Conservation (phyloP, 2,113 vertebrate genomes). For the Oryzias javanicus region DNA sequence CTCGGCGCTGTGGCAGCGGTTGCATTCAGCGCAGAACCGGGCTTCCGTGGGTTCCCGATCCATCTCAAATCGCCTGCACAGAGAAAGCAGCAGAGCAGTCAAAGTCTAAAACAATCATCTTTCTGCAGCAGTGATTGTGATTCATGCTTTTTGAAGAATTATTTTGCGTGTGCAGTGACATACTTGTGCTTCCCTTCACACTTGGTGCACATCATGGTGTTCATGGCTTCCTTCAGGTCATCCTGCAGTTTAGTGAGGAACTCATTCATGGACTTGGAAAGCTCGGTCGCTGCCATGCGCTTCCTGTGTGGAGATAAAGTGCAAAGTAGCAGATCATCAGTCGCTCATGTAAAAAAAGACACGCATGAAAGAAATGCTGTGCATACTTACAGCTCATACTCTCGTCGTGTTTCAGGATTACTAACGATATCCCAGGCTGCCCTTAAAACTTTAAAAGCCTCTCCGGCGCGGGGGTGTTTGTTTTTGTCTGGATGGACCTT, state of each 20-base stretch:
- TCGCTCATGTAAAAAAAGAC: no score
- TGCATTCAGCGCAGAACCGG: constrained; percentile 89
- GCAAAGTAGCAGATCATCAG: no score
- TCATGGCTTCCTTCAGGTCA: constrained; percentile 94
- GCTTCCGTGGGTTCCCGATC: constrained; percentile 83
- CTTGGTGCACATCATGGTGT: constrained; percentile 95
- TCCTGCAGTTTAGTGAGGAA: constrained; percentile 92
- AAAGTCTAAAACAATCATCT: background rate
- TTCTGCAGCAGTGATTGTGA: background rate
- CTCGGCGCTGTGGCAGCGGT: constrained; percentile 84
- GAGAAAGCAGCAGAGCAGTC: constrained; percentile 4
- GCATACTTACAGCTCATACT: constrained; percentile 89
- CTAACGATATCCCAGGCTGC: constrained; percentile 96
- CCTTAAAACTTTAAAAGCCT: constrained; percentile 91
- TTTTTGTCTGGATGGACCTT: constrained; percentile 98
- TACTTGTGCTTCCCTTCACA: constrained; percentile 95
- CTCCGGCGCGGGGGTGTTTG: constrained; percentile 89
- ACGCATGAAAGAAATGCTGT: background rate
- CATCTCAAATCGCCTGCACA: constrained; percentile 90
- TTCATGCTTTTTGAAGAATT: no score
- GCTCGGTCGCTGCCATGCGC: constrained; percentile 87
- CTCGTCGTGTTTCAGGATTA: constrained; percentile 87
- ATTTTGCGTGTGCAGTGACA: constrained; percentile 12
- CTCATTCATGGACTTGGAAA: constrained; percentile 89
- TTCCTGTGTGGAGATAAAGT: constrained; percentile 73